Percentiles rank a stretch among this genome's conserved stretches.
phyloP scores from a whole-genome alignment of 2,113 vertebrate species.

The Calidris pugnax region DNA sequence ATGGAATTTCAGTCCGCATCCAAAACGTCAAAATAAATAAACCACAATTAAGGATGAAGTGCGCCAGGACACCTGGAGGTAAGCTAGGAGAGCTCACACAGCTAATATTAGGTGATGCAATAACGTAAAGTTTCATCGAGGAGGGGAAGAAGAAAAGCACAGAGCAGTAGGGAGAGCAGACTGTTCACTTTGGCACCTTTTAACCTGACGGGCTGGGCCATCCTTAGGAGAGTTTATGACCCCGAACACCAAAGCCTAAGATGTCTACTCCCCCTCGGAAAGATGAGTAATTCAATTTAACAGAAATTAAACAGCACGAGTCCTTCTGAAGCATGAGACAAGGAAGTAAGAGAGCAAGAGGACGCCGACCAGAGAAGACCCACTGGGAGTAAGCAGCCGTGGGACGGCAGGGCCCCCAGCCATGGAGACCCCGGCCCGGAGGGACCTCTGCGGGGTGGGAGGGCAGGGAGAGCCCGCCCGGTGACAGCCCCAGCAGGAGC shows the following conservation, averaged over 20 bases:
- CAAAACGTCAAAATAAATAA: background rate
- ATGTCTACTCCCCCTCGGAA: accelerated
- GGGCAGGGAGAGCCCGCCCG: accelerated
- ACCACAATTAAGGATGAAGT: background rate
- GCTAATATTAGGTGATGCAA: background rate
- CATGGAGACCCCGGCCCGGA: accelerated
- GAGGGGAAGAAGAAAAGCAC: background rate
- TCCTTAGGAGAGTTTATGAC: background rate
- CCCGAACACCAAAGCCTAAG: background rate
- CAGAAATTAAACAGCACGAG: accelerated
- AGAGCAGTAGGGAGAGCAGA: background rate
- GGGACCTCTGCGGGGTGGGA: accelerated
- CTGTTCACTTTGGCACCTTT: background rate
- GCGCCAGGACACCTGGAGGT: background rate
- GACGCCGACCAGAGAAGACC: too few species aligned
- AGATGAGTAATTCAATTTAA: background rate
- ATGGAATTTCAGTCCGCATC: background rate
- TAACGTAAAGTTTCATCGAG: background rate
- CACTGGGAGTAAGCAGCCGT: accelerated
- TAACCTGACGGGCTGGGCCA: background rate
- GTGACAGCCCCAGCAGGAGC: background rate
- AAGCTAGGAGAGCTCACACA: background rate
- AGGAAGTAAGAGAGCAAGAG: background rate
- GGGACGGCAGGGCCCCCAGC: accelerated
- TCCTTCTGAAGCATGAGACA: background rate